Conservation (phyloP, 2,113 vertebrate species). For the Muntiacus reevesi region DNA sequence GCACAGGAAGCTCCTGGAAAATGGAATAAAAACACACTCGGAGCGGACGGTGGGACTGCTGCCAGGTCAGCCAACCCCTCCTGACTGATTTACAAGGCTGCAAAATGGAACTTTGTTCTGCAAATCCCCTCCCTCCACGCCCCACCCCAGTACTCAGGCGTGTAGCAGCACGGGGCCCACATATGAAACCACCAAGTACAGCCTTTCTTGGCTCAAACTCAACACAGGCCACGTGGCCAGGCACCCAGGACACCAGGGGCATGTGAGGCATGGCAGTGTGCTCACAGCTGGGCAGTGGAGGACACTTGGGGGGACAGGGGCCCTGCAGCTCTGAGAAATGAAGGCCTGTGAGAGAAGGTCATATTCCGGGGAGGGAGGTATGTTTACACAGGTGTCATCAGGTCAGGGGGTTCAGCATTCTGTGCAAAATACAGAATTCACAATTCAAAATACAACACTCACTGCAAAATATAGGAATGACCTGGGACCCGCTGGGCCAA, state of each 20-base stretch:
- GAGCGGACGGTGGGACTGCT: slow-evolving; percentile 11
- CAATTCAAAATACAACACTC: neutral
- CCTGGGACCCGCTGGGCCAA: neutral
- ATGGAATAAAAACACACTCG: neutral
- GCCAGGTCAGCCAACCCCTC: slow-evolving; percentile 74
- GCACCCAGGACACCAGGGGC: neutral
- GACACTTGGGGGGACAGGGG: neutral
- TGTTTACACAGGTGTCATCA: neutral
- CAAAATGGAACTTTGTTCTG: slow-evolving; percentile 72
- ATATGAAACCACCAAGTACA: neutral
- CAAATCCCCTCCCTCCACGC: slow-evolving; percentile 56
- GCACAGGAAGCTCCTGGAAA: neutral
- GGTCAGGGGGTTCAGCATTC: neutral
- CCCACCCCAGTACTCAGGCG: neutral
- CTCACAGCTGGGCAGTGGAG: neutral
- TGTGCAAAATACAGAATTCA: neutral
- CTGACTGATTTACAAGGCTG: slow-evolving; percentile 79
- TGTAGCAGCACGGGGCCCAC: neutral
- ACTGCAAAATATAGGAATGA: neutral
- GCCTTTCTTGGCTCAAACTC: neutral
- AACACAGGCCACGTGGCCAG: neutral
- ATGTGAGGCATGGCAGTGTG: neutral
- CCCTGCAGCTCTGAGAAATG: neutral
- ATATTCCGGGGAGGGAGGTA: neutral
- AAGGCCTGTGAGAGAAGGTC: neutral